Base-by-base conservation (phyloP, 2,888 invertebrate genomes). In the Melolontha melolontha region DNA sequence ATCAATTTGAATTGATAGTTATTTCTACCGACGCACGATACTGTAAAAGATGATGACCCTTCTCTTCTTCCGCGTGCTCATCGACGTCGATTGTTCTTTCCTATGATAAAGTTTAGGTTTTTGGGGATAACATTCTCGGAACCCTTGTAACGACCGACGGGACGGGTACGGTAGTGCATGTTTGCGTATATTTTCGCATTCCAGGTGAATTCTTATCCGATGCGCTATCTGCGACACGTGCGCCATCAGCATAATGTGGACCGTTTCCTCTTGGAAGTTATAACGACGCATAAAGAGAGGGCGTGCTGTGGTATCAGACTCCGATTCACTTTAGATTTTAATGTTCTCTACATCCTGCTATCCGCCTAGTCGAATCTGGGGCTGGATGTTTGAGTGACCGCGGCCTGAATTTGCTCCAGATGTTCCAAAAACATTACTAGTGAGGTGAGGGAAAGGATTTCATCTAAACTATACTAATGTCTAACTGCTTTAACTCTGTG, bases 231-330 rank as follows among this genome's bases (percentile, higher is more conserved):
- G 63, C 64, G 51, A 71, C 73, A 73, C 71, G 73, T 71, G 73
- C 70, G 67, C 68, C 73, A 73, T 73, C 70, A 69, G 70, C 67
- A 69, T 72, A 72, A 66, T 68, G 64, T 51, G 59, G 47, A 40
- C 54, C 71, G 54, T 40, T 54, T 51, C 51, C 51, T n/a, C n/a
- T 6, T 14, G 17, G 40, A 40, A 39, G 34, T 39, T 74, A 70
- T 74, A 74, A 74, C 72, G 70, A 71, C 70, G 71, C 74, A 74
- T 74, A 74, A 74, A 74, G 69, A 69, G 68, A 66, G 66, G 64
- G 71, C 74, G 74, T 74, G 74, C 73, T 54, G 66, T 62, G 69
- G 59, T 72, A 71, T 71, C 69, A 67, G 62, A 51, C 40, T 42
- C 34, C 50, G 64, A 51, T 64, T 64, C 54, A 39, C 52, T 51